Percentiles rank a stretch among this genome's conserved stretches.
Conservation (phyloP, 2,113 vertebrate genomes). For the Bufo bufo region DNA sequence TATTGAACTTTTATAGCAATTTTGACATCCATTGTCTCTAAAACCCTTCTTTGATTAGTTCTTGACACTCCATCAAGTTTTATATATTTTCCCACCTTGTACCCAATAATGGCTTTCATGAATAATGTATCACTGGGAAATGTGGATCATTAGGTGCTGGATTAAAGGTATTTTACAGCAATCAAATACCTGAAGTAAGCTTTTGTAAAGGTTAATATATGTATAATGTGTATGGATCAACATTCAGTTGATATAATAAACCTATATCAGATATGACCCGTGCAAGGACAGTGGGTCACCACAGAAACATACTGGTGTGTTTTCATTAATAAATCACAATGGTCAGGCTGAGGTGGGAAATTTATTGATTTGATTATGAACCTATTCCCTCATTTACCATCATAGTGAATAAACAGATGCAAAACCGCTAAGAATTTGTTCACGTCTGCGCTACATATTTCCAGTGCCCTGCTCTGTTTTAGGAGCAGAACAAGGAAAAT, state of each 20-base stretch:
- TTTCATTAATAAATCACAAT: not conserved
- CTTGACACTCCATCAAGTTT: not conserved
- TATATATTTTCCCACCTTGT: not conserved
- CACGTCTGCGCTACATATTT: no score
- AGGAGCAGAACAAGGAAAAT: no score
- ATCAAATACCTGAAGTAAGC: not conserved
- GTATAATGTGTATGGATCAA: slow-evolving; percentile 10
- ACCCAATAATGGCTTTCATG: not conserved
- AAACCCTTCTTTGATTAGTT: not conserved
- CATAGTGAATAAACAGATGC: no score
- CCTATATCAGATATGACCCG: not conserved
- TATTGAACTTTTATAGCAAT: not conserved
- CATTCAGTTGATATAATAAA: not conserved
- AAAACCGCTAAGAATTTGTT: no score
- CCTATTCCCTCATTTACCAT: not conserved
- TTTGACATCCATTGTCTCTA: not conserved
- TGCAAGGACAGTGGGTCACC: not conserved
- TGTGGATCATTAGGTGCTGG: not conserved
- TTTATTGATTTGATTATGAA: not conserved
- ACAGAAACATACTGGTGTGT: not conserved
- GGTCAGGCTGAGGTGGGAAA: not conserved
- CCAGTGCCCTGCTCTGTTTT: no score
- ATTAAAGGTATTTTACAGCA: not conserved
- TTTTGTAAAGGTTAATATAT: not conserved
- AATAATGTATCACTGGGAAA: not conserved